A percentile compares a stretch with the other conserved stretches of the same genome.
Evolutionary conservation across 2,113 vertebrate genomes (phyloP).

Genomic region (Oreochromis tanganicae): DNA sequence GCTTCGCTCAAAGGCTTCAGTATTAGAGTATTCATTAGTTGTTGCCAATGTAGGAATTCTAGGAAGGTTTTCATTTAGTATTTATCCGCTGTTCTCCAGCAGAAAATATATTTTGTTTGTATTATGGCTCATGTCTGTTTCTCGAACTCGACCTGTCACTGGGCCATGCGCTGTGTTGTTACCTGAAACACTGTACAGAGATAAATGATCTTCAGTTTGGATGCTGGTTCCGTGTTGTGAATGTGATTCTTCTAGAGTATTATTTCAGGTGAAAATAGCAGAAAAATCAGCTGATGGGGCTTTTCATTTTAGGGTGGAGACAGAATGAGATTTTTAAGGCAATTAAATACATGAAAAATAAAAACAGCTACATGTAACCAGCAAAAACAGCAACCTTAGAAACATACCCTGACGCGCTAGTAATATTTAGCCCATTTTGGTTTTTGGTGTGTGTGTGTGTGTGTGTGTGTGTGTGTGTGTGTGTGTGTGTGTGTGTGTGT

Average conservation of each 20-base stretch:
- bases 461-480: not conserved
- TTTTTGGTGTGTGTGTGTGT: not conserved
- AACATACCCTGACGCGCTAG: not conserved
- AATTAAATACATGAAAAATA: not conserved
- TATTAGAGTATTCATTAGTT: slow-evolving; percentile 25
- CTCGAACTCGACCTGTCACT: slow-evolving; percentile 7
- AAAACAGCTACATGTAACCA: not conserved
- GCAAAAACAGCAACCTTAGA: not conserved
- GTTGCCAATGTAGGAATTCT: not conserved
- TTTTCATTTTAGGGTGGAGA: not conserved
- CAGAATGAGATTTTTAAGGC: not conserved
- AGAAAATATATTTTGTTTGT: not conserved
- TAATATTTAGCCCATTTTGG: not conserved
- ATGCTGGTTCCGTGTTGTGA: slow-evolving; percentile 1
- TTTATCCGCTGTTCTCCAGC: slow-evolving; percentile 49
- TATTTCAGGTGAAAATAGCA: not conserved
- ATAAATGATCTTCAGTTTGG: not conserved
- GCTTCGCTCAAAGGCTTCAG: slow-evolving; percentile 16
- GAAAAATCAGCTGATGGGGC: not conserved
- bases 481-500: not conserved
- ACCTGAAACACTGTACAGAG: not conserved
- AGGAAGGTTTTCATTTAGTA: slow-evolving; percentile 5
- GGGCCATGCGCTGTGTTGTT: slow-evolving; percentile 5
- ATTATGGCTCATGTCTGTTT: slow-evolving; percentile 18
- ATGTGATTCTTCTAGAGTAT: not conserved